Evolutionary conservation across 2,888 invertebrate genomes (phyloP).

Genomic region (Callosobruchus maculatus): DNA sequence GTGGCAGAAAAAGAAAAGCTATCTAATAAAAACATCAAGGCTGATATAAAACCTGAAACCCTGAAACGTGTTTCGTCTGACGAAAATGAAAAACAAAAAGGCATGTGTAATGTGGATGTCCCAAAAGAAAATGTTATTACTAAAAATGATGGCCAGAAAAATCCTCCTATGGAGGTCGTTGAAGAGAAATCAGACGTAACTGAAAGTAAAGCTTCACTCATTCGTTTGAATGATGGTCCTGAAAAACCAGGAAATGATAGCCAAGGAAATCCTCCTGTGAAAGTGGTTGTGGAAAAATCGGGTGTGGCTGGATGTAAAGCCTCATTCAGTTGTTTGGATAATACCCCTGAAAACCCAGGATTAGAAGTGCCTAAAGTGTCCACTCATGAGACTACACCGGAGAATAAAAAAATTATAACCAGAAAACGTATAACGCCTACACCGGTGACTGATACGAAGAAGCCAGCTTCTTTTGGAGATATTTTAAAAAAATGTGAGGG

Average conservation of each 20-base stretch:
- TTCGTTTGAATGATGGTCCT: neutral
- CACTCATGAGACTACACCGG: neutral
- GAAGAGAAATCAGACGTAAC: neutral
- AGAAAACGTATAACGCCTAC: constrained; percentile 19
- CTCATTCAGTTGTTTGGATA: neutral
- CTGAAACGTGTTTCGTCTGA: neutral
- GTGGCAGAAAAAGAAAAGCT: neutral
- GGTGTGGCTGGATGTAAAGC: neutral
- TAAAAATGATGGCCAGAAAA: no score
- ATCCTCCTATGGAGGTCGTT: neutral
- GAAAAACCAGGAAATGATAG: neutral
- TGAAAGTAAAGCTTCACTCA: neutral
- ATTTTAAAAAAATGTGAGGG: constrained; percentile 12
- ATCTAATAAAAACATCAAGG: neutral
- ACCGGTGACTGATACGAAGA: constrained; percentile 7
- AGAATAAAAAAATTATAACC: neutral
- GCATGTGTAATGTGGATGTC: neutral
- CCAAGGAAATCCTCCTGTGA: neutral
- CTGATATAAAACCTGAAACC: neutral
- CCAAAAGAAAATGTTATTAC: neutral
- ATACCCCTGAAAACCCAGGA: neutral
- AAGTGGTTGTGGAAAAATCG: neutral
- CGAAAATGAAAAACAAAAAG: neutral
- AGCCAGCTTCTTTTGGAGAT: constrained; percentile 14
- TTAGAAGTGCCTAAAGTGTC: neutral